Evolutionary conservation across 2,888 invertebrate genomes (phyloP), one percentile per base, ranked within the genome.

Genomic region (Cephus spinipes): DNA sequence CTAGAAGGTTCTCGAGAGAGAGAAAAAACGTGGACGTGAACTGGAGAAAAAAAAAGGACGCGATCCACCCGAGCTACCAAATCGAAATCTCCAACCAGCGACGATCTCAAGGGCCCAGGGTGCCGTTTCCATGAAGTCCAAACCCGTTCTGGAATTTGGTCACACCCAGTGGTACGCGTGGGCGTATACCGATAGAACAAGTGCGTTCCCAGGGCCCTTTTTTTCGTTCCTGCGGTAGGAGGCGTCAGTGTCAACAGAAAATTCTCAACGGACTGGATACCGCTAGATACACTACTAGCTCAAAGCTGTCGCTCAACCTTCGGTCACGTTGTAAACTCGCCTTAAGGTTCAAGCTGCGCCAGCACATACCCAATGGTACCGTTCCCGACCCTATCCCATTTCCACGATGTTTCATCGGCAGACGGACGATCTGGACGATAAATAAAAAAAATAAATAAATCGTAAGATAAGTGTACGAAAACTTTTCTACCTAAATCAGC

Each of bases 121-220:
- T 55, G 23, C 55, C 6, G 55, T 9, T 55, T 55, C 55, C 71
- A 31, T n/a, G 31, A 31, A 33, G 71, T 71, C 71, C 71, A 31
- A 71, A 71, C 71, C 71, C 31, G 71, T 71, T 71, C 71, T 71
- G 71, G 31, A 71, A 71, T 71, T 71, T 71, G 71, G 71, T 71
- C 71, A 71, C 71, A 71, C 31, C 71, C 71, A 71, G 32, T 11
- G 32, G 31, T 33, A 33, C 12, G 71, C 33, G 71, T 71, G 71
- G 71, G 71, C 71, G 71, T 71, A 55, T 23, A 55, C 31, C 71
- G 71, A 71, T 71, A 71, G 31, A 31, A 31, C 71, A 71, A 71
- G 31, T 71, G 71, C 31, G 71, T 71, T 71, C 71, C 71, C 71
- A 71, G 71, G 71, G 71, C 32, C 31, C 31, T 9, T 33, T 30